These are phyloP conservation scores for Lycia hirtaria DNA, from an alignment of 2,888 invertebrate species.

Conservation along the genomic window DNA sequence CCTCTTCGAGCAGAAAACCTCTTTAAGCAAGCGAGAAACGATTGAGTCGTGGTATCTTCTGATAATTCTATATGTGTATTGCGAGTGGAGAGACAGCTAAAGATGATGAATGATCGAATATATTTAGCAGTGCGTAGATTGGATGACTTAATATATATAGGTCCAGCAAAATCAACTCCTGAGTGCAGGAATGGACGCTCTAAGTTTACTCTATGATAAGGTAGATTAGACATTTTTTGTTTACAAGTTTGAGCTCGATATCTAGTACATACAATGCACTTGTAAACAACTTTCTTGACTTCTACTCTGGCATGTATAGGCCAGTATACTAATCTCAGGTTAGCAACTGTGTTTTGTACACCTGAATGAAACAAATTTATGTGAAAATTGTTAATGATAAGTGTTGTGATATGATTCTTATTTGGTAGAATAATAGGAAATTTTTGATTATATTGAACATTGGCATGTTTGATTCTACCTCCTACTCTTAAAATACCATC, in stretches of 20 bases:
- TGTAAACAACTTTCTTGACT: neutral
- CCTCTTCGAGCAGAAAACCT: conserved; percentile 2
- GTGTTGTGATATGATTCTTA: conserved; percentile 1
- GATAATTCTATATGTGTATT: neutral
- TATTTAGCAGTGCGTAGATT: conserved; percentile 1
- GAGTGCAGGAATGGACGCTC: conserved; percentile 2
- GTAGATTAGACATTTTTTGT: conserved; percentile 7
- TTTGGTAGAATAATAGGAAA: conserved; percentile 3
- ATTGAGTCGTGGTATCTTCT: neutral
- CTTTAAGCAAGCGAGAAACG: neutral
- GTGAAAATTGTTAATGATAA: conserved; percentile 1
- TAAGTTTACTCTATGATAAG: conserved; percentile 3
- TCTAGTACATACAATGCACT: conserved; percentile 3
- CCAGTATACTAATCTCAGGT: neutral
- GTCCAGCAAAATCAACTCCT: neutral
- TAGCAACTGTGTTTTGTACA: too few relatives aligned
- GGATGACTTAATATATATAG: neutral
- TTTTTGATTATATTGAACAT: conserved; percentile 9
- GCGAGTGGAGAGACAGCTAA: neutral
- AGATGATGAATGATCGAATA: neutral
- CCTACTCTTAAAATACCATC: conserved; percentile 3
- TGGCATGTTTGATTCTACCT: conserved; percentile 9
- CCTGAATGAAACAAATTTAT: neutral
- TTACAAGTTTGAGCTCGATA: conserved; percentile 10
- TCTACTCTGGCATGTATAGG: conserved; percentile 15